A percentile compares a stretch with the other conserved stretches of the same genome.
Evolutionary conservation across 2,797 vertebrate genomes (phyloP).

Genomic region (Siniperca scherzeri): DNA sequence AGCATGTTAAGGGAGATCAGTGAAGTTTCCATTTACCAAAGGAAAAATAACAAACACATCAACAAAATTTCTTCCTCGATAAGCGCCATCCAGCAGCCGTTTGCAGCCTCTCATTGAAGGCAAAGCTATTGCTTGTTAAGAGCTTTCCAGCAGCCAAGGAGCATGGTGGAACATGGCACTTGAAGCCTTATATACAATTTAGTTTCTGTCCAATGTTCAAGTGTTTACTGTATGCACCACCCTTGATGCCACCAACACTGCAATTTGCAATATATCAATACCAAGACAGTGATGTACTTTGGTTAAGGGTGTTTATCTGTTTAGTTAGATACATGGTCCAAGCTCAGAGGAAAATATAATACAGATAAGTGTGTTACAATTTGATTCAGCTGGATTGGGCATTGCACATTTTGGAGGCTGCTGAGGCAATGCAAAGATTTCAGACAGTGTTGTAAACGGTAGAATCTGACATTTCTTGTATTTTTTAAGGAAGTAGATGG

Average conservation of each 20-base stretch:
- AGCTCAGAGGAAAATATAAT: neutral
- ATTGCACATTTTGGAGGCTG: neutral
- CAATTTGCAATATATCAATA: neutral
- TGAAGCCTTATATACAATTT: constrained; percentile 17
- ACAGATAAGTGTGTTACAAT: neutral
- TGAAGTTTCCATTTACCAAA: constrained; percentile 34
- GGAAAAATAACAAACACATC: constrained; percentile 37
- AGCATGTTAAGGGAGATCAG: constrained; percentile 42
- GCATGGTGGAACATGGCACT: neutral
- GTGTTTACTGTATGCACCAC: constrained; percentile 1
- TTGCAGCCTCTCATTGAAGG: constrained; percentile 32
- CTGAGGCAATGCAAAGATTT: neutral
- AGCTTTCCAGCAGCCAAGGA: constrained; percentile 11
- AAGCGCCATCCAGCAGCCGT: constrained; percentile 20
- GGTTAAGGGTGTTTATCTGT: neutral
- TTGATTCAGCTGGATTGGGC: neutral
- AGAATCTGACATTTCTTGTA: neutral
- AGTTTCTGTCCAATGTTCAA: constrained; percentile 2
- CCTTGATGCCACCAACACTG: neutral
- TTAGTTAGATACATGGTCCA: neutral
- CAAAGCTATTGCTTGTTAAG: constrained; percentile 24
- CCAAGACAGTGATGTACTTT: neutral
- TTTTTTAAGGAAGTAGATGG: neutral
- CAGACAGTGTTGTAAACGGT: neutral
- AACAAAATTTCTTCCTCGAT: constrained; percentile 36